Conservation (phyloP, 2,797 vertebrate genomes). For the Glyptemys insculpta region DNA sequence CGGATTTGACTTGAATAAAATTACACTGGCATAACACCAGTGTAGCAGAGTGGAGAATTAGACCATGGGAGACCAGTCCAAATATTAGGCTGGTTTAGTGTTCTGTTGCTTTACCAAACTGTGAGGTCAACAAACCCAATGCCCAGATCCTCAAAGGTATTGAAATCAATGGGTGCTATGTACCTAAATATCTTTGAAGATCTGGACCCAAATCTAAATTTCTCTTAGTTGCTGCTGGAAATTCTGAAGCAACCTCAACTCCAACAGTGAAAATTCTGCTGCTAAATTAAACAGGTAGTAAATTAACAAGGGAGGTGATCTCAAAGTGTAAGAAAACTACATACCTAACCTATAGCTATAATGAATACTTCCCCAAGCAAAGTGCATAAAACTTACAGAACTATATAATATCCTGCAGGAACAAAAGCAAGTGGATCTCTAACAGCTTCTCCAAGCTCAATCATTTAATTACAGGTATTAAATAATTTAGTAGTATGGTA, state of each 20-base stretch:
- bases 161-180: neutral
- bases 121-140: fast-evolving
- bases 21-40: fast-evolving
- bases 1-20: neutral
- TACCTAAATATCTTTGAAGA: neutral
- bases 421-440: neutral
- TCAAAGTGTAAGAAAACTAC: neutral
- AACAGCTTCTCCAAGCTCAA: neutral
- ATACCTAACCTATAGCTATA: neutral
- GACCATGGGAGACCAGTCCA: fast-evolving
- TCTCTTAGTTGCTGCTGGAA: neutral
- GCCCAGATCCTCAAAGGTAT: neutral
- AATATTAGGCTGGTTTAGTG: neutral
- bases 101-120: neutral
- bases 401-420: fast-evolving
- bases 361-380: neutral
- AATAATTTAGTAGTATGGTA: neutral
- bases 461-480: neutral
- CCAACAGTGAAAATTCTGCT: neutral
- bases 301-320: neutral
- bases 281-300: neutral
- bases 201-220: neutral
- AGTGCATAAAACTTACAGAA: neutral
- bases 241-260: neutral
- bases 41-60: neutral